Evolutionary conservation across 2,113 vertebrate genomes (phyloP), one percentile per base, ranked within the genome.

Genomic region (Bubo blakistoni): DNA sequence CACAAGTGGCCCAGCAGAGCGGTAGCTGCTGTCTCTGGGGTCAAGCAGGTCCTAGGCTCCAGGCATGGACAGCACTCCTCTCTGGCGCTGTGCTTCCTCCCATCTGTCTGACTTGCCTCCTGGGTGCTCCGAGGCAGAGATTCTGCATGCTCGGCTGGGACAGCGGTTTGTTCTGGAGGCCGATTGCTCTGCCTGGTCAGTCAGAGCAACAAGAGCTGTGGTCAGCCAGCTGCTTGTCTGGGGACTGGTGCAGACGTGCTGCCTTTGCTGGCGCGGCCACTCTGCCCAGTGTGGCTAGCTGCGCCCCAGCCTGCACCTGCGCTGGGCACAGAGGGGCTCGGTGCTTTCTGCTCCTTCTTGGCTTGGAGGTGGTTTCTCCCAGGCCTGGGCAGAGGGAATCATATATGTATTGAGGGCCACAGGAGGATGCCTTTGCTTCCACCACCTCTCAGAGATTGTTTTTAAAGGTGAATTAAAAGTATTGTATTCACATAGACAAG

Each of bases 401-500:
- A 2, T 4, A 29, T 46, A 34, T 46, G 52, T 54, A 29, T 36
- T 38, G 44, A 51, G 74, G 47, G 22, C 51, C 25, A 13, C 26
- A 4, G 46, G 54, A 92, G 65, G 57, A 52, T 63, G 61, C 36
- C 57, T 87, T 54, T 70, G 66, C 83, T 80, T 73, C 94, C 58
- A 52, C 74, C 79, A 73, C 61, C 54, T 66, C 76, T 62, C 62
- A 0, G 9, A 63, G 58, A n/a, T 36, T 91, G 77, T 93, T 92
- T 94, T 93, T 90, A 89, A 97, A 96, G 85, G 74, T 5, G 3
- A 97, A 97, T 96, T 96, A 94, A 40, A 92, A 95, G 92, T 90
- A 91, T 91, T 95, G 94, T 96, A 88, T 97, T 96, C 95, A 84
- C 19, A 9, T 88, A 97, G 92, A 97, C 94, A 81, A 94, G 96